A percentile compares a stretch with the other conserved stretches of the same genome.
Evolutionary conservation across 2,113 vertebrate genomes (phyloP).

Genomic region (Plecotus auritus): DNA sequence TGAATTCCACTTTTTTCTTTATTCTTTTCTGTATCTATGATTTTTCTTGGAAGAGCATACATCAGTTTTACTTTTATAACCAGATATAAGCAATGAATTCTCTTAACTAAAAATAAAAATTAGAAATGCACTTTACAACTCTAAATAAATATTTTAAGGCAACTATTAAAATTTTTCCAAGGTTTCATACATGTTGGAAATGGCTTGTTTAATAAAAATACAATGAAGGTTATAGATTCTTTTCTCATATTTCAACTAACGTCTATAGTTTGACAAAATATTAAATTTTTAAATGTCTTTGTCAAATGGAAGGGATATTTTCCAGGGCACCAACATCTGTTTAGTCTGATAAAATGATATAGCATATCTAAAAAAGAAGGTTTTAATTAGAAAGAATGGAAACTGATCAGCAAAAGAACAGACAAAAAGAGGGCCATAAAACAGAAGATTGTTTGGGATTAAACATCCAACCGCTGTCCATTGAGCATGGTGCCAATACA

Average conservation of each 20-base stretch:
- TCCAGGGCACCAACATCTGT: not conserved
- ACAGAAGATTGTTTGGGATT: not conserved
- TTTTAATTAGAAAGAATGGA: not conserved
- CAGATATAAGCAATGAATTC: not conserved
- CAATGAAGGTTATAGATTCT: not conserved
- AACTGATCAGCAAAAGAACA: not conserved
- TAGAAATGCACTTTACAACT: not conserved
- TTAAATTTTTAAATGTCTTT: not conserved
- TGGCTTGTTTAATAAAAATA: not conserved
- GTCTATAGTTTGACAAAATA: not conserved
- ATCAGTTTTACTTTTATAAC: not conserved
- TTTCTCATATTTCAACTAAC: constrained; percentile 5
- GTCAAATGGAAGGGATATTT: not conserved
- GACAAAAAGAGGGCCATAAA: not conserved
- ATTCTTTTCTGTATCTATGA: not conserved
- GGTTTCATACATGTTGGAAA: not conserved
- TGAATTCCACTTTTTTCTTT: not conserved
- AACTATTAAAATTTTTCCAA: not conserved
- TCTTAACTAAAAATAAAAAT: not conserved
- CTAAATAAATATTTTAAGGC: not conserved
- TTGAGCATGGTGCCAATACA: not conserved
- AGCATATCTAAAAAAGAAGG: not conserved
- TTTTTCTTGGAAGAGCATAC: not conserved
- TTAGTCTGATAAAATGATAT: not conserved
- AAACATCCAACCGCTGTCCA: not conserved